These are phyloP conservation scores for Otolemur garnettii DNA, from an alignment of 2,113 vertebrate genomes.

Conservation along the genomic window DNA sequence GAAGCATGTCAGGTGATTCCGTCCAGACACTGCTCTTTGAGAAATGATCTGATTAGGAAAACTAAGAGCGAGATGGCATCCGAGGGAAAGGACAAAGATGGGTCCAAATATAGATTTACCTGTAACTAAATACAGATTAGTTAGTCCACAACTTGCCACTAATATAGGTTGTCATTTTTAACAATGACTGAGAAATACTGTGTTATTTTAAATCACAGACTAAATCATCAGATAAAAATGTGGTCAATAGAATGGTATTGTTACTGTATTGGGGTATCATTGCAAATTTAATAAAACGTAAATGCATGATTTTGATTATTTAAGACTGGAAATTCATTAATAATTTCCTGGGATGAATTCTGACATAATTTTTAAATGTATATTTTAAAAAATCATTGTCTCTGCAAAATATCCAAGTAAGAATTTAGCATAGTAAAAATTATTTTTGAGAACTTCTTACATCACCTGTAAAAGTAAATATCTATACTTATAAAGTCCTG, in stretches of 20 bases:
- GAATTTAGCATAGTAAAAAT: background rate
- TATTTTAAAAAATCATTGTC: background rate
- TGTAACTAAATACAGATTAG: background rate
- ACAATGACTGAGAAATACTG: background rate
- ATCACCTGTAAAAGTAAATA: background rate
- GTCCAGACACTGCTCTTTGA: background rate
- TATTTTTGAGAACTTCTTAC: background rate
- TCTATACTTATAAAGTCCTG: background rate
- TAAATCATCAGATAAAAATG: background rate
- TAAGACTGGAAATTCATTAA: background rate
- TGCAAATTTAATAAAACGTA: background rate
- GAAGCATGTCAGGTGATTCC: background rate
- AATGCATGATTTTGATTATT: background rate
- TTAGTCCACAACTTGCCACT: background rate
- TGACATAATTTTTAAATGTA: background rate
- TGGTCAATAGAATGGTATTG: background rate
- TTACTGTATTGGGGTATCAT: background rate
- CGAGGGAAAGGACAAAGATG: background rate
- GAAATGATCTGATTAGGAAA: background rate
- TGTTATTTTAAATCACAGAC: background rate
- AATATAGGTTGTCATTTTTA: background rate
- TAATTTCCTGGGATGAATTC: background rate
- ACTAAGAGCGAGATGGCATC: background rate
- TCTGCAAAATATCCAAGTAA: background rate
- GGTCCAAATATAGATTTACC: too few species aligned